Base-by-base conservation (phyloP, 2,113 vertebrate genomes). In the Gnathochromis pfefferi region DNA sequence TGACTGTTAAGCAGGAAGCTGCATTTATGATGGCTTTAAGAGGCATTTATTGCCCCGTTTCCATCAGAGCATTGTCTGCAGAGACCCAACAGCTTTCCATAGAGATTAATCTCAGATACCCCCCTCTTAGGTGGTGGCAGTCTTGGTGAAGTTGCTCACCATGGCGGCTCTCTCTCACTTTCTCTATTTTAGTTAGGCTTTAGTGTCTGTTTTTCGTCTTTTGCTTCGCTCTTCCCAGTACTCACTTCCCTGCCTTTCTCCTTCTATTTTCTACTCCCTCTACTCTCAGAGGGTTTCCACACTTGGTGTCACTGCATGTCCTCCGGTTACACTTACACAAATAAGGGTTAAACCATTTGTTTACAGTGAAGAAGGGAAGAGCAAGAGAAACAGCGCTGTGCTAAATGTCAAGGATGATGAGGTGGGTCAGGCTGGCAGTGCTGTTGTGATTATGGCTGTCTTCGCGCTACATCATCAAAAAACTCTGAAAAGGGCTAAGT, bases 401-500 rank as follows among this genome's bases (percentile, higher is more conserved):
- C 87, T 94, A 94, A 96, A 96, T 96, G 95, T 95, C 96, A 95
- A 81, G 89, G 90, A 93, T 95, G 95, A 96, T 95, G 94, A 95
- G 95, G 91, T 92, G 92, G 93, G 88, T 94, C 91, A 91, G 93
- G 85, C 94, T 84, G 91, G 83, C 90, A 87, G 90, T 47, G 87
- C 80, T 57, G 83, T 81, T 85, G 87, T 86, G 85, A 90, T 94
- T 93, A 91, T 21, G 51, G 87, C 92, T 88, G 91, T 89, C 93
- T 90, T 84, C 10, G 40, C 57, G 35, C 60, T 57, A 85, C 92
- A 92, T 94, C 88, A 81, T 95, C 89, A 85, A 90, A 92, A 92
- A 95, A 90, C 90, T 83, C 78, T 83, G 84, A 93, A 90, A 93
- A 73, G 80, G 60, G 80, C 87, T 60, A 89, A 82, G 85, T 91